Base-by-base conservation (phyloP, 2,113 vertebrate species). In the Microtus montanus region DNA sequence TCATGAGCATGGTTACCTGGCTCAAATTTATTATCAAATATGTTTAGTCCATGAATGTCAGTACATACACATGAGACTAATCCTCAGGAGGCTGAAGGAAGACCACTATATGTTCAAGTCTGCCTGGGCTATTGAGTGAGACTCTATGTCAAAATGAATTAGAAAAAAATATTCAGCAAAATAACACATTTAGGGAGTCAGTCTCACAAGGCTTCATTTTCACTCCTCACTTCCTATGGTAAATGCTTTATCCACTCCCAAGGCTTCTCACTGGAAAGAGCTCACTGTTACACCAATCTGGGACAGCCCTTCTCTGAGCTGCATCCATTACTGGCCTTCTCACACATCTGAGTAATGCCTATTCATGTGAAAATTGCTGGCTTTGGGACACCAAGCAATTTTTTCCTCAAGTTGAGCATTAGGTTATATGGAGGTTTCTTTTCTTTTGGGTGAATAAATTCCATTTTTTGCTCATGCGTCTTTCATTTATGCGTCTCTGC, bases 11-110 rank as follows among this genome's bases (percentile, higher is more conserved):
- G 20, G 33, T 61, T 20, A 63, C 12, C 74, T 77, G 79, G 19
- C 11, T 90, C 71, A n/a, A 87, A 47, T 95, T 89, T 10, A 30
- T 89, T 89, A 89, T 78, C 71, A 64, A 92, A 61, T 22, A 75
- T 44, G 85, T 63, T 93, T 71, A 52, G 22, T 70, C 17, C 33
- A 26, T 14, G 44, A 47, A 70, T 24, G 17, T 2, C 35, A 49
- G 19, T 49, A 87, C 84, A 52, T 8, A 15, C 28, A 3, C 13
- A 12, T 24, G 47, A 24, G 4, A 14, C 19, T 47, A 70, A 47
- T 3, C 9, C 47, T 70, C 66, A 52, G 33, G 66, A 85, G 15
- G 26, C 61, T 85, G 28, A 47, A 28, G 14, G n/a, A 64, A 17
- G 26, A 52, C 1, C 70, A 44, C 44, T 33, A 52, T 30, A n/a